These are phyloP conservation scores for Anser cygnoides DNA, from an alignment of 2,113 vertebrate species.

Conservation along the genomic window DNA sequence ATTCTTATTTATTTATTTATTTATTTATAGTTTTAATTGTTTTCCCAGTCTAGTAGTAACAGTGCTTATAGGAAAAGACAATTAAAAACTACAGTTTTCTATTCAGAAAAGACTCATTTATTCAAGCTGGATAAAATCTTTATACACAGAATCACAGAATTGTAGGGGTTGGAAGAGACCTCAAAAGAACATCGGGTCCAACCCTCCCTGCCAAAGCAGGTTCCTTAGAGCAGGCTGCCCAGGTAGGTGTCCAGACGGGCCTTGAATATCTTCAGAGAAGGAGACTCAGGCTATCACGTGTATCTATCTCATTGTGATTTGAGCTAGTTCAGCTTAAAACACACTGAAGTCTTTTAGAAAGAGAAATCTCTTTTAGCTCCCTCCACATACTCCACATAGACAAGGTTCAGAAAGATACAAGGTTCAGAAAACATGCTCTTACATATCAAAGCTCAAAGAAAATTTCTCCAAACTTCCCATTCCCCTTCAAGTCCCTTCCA, in stretches of 20 bases:
- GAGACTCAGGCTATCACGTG: neutral
- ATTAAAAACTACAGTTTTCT: neutral
- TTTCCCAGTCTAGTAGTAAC: neutral
- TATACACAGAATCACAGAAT: neutral
- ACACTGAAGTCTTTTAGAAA: neutral
- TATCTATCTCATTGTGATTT: accelerated
- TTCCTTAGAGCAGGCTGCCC: too few relatives aligned
- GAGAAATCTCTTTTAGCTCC: neutral
- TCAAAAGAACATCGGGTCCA: too few relatives aligned
- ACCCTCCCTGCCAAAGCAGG: too few relatives aligned
- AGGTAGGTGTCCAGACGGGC: too few relatives aligned
- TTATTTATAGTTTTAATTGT: neutral
- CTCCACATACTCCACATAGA: too few relatives aligned
- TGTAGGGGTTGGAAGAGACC: too few relatives aligned
- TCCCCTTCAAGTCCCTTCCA: neutral
- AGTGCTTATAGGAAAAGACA: neutral
- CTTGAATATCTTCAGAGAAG: too few relatives aligned
- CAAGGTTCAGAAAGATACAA: neutral
- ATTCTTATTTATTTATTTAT: neutral
- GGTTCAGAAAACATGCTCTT: neutral
- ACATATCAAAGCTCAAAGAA: neutral
- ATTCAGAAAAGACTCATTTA: neutral
- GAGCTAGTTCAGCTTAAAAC: neutral
- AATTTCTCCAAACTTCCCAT: neutral
- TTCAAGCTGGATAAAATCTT: neutral